Conservation (phyloP, 2,888 invertebrate species). For the Hydraecia micacea region DNA sequence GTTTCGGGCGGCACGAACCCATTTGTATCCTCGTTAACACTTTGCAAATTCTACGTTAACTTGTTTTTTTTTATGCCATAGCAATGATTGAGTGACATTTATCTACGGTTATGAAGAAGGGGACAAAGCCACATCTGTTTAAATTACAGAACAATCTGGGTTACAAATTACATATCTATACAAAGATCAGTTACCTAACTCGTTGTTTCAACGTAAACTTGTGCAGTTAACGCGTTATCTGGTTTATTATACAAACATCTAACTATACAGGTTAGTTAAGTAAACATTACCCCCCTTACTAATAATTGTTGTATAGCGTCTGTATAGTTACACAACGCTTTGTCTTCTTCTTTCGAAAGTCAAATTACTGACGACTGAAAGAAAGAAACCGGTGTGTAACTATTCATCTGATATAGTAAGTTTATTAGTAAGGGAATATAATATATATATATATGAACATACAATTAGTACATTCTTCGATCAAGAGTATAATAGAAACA, state of each 20-base stretch:
- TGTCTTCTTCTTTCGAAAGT: too few relatives aligned
- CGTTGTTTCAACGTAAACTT: constrained; percentile 29
- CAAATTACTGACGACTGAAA: too few relatives aligned
- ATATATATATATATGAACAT: too few relatives aligned
- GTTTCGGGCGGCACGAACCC: not conserved
- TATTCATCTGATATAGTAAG: too few relatives aligned
- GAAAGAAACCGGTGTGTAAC: too few relatives aligned
- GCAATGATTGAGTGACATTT: not conserved
- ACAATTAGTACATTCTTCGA: too few relatives aligned
- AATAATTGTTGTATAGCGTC: too few relatives aligned
- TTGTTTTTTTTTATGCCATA: not conserved
- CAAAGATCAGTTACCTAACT: constrained; percentile 28
- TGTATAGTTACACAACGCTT: too few relatives aligned
- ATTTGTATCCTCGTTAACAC: not conserved
- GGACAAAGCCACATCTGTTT: not conserved
- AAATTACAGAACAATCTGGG: not conserved
- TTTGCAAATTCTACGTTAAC: not conserved
- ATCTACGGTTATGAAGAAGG: not conserved
- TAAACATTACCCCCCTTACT: constrained; percentile 44
- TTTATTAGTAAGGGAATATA: too few relatives aligned
- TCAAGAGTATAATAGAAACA: too few relatives aligned
- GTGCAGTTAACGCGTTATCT: constrained; percentile 36
- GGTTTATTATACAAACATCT: constrained; percentile 44
- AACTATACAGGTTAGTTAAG: constrained; percentile 24
- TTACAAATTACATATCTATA: constrained; percentile 11